Percentiles rank a stretch among this genome's conserved stretches.
Conservation (phyloP, 2,113 vertebrate genomes). For the Sander vitreus region DNA sequence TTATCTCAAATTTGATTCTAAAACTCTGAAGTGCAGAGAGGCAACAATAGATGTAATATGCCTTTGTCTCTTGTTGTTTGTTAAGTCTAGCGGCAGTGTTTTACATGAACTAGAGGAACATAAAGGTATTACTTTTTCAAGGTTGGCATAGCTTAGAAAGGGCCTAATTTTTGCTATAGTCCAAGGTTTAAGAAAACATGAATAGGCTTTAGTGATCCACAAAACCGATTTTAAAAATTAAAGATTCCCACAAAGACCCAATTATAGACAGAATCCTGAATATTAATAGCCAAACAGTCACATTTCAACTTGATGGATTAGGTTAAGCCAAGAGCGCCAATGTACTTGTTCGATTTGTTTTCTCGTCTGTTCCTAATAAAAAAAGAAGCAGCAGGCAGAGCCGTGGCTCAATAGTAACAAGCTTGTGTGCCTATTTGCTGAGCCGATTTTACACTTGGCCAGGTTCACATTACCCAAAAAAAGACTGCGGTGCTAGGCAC, state of each 20-base stretch:
- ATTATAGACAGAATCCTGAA: neutral
- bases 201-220: neutral
- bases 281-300: neutral
- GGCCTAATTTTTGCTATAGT: neutral
- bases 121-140: neutral
- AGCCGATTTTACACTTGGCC: slow-evolving; percentile 10
- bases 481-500: neutral
- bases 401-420: neutral
- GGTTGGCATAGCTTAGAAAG: neutral
- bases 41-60: neutral
- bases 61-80: neutral
- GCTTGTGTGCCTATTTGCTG: slow-evolving; percentile 9
- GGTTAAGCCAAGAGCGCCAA: neutral
- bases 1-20: too few relatives aligned
- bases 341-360: neutral
- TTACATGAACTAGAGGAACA: neutral
- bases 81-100: neutral
- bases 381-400: slow-evolving; percentile 4
- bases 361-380: slow-evolving; percentile 3
- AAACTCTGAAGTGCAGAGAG: too few relatives aligned
- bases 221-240: neutral
- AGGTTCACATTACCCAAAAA: slow-evolving; percentile 17
- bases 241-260: neutral
- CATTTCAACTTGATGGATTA: neutral
- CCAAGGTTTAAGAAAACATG: neutral